A percentile compares a stretch with the other conserved stretches of the same genome.
Evolutionary conservation across 1,140 invertebrate genomes (phyloP).

Genomic region (Heliconius nattereri): DNA sequence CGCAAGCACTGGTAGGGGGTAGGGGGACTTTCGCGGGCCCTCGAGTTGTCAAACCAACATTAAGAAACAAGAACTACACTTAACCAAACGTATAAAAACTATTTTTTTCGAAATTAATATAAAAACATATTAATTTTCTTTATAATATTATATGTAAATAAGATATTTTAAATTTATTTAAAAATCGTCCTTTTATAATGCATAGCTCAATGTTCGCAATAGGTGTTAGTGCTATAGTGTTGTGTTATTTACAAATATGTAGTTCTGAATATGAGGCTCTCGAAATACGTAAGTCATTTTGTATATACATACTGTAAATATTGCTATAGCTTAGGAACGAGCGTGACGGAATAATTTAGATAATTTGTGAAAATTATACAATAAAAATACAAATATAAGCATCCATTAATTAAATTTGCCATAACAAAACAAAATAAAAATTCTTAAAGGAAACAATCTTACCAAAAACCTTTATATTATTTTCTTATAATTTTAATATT

Average conservation of each 20-base stretch:
- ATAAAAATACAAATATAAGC: not conserved
- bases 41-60: constrained; percentile 9
- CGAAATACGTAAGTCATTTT: constrained; percentile 55
- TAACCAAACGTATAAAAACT: not conserved
- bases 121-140: not conserved
- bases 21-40: constrained; percentile 22
- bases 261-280: constrained; percentile 47
- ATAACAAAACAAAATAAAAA: too few species aligned
- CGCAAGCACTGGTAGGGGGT: constrained; percentile 29
- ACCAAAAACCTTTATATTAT: too few species aligned
- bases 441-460: too few species aligned
- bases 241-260: constrained; percentile 51
- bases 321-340: not conserved
- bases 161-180: not conserved
- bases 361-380: not conserved
- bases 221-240: constrained; percentile 51
- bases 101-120: not conserved
- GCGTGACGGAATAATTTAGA: not conserved
- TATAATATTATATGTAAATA: not conserved
- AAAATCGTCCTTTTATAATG: constrained; percentile 41
- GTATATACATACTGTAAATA: not conserved
- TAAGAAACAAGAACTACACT: not conserved
- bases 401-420: too few species aligned
- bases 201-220: constrained; percentile 35
- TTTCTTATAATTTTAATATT: too few species aligned